phyloP scores from a whole-genome alignment of 2,113 vertebrate genomes.

The Genyomyrus donnyi region DNA sequence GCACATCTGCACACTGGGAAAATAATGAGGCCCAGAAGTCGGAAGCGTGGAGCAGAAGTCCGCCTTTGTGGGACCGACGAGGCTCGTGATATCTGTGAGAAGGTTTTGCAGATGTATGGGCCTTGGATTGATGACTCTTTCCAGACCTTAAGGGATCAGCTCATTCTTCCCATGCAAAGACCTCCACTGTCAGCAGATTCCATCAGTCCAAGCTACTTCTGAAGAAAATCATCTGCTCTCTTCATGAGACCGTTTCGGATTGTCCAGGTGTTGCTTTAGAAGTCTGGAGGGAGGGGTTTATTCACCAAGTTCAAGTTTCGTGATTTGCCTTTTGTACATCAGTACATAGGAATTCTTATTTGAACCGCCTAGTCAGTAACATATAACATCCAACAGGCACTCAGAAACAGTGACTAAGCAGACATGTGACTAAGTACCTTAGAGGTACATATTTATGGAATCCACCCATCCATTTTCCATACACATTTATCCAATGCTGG shows the following conservation, averaged over 20 bases:
- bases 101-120: not conserved
- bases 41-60: not conserved
- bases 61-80: not conserved
- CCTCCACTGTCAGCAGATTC: conserved; percentile 14
- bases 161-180: conserved; percentile 28
- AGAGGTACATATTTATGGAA: not conserved
- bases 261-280: conserved; percentile 30
- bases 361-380: not conserved
- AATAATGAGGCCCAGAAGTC: not conserved
- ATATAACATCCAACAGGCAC: not conserved
- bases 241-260: conserved; percentile 34
- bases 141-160: not conserved
- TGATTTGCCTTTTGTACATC: not conserved
- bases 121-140: not conserved
- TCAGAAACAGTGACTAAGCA: not conserved
- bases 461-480: not conserved
- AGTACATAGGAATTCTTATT: not conserved
- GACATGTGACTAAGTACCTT: not conserved
- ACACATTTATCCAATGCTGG: not conserved
- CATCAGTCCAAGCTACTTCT: not conserved
- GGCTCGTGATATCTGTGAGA: not conserved
- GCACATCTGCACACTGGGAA: not conserved
- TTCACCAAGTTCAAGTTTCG: conserved; percentile 21
- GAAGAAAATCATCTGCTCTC: conserved; percentile 25
- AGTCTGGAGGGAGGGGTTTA: conserved; percentile 48